Base-by-base conservation (phyloP, 2,888 invertebrate species). In the Eupeodes latifasciatus region DNA sequence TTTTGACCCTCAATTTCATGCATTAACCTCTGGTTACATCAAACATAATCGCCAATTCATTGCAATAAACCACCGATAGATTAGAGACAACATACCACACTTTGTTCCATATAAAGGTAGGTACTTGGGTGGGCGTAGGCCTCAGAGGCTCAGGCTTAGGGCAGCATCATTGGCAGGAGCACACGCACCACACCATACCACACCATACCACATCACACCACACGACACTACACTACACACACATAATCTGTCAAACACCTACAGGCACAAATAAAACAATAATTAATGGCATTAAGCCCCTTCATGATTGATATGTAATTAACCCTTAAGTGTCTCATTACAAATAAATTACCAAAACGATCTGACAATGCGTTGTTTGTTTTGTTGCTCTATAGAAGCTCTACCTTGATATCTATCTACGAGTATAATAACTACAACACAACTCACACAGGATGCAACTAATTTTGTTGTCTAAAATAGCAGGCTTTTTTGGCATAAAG, bases 271-370 rank as follows among this genome's bases (percentile, higher is more conserved):
- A 85, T 85, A 88, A 88, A 88, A 88, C 88, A 81, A 88, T 88
- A 88, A 88, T 85, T 88, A 88, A 88, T 88, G 88, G 85, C 81
- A 85, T 57, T 85, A 88, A 88, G 74, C 88, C 88, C 85, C 83
- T 71, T 71, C 81, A 86, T 89, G 89, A 89, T 89, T 89, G 89
- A 89, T 89, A 89, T 89, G 86, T 89, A 89, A 89, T 89, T 89
- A 89, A 89, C 89, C 89, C 89, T 78, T 86, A 86, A 89, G 86
- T 89, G 89, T 83, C 89, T 89, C 89, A 89, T 89, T 89, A 89
- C 89, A 89, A 85, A 89, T 89, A 86, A 89, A 89, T 89, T 86
- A 89, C 81, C 81, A 84, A 81, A 80, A 62, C 77, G 72, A 81
- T 76, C 80, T 83, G 85, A 89, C 83, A 87, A 81, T 84, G 69